Percentiles rank a stretch among this genome's conserved stretches.
Evolutionary conservation across 1,140 invertebrate genomes (phyloP).

Genomic region (Nebria ingens): DNA sequence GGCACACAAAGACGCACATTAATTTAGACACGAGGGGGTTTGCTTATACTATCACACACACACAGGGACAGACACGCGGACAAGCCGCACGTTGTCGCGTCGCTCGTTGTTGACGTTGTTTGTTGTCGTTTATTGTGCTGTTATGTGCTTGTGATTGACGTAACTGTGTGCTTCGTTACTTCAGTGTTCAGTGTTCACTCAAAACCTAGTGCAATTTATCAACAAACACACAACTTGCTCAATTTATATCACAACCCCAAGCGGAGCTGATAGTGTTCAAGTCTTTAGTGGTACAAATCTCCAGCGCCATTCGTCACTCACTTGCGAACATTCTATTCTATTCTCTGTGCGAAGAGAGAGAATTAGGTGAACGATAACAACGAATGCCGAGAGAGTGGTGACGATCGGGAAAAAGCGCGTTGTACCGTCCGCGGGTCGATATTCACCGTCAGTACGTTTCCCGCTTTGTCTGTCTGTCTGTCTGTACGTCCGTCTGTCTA

Average conservation of each 20-base stretch:
- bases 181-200: no score
- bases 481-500: background rate
- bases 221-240: no score
- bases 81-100: background rate
- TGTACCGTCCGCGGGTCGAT: background rate
- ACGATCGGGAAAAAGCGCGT: background rate
- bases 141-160: background rate
- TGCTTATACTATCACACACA: background rate
- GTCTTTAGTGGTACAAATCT: no score
- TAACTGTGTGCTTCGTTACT: background rate
- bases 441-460: background rate
- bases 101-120: background rate
- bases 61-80: background rate
- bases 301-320: background rate
- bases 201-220: no score
- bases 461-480: background rate
- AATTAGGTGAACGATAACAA: background rate
- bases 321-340: background rate
- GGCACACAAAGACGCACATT: conserved; percentile 26
- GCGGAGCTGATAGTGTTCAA: no score
- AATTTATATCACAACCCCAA: no score
- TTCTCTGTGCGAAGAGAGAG: background rate
- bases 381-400: background rate
- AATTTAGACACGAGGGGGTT: conserved; percentile 5
- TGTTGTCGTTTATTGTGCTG: no score